These are phyloP conservation scores for Akabosia matsudoensis DNA, from an alignment of 1,140 invertebrate species.

Conservation along the genomic window DNA sequence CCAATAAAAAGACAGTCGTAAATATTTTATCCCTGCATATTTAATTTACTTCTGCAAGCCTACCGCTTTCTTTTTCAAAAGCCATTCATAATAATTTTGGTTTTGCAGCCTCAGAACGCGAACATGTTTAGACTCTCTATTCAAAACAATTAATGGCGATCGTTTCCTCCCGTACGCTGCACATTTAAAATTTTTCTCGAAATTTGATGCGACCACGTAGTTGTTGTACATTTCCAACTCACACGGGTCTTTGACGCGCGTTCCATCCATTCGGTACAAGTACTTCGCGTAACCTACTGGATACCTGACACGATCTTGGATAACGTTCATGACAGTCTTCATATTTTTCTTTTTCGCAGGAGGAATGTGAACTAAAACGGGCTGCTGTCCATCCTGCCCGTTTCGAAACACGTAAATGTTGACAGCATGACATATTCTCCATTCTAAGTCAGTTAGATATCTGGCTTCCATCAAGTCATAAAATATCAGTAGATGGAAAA, in stretches of 20 bases:
- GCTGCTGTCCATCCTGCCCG: conserved; percentile 31
- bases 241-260: not conserved
- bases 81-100: conserved; percentile 34
- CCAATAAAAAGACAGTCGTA: not conserved
- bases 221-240: conserved; percentile 44
- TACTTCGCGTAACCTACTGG: conserved; percentile 42
- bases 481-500: too few species aligned
- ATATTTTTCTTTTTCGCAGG: conserved; percentile 44
- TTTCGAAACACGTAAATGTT: conserved; percentile 44
- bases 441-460: conserved; percentile 45
- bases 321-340: conserved; percentile 36
- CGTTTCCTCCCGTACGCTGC: conserved; percentile 38
- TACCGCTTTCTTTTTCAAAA: conserved; percentile 32
- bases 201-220: conserved; percentile 43
- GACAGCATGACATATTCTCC: conserved; percentile 45
- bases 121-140: conserved; percentile 39
- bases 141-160: conserved; percentile 40
- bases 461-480: conserved; percentile 39
- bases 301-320: conserved; percentile 42
- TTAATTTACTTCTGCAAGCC: not conserved
- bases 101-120: conserved; percentile 39
- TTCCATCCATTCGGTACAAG: conserved; percentile 45
- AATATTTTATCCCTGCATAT: not conserved
- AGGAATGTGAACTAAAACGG: conserved; percentile 38
- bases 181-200: conserved; percentile 38